These are phyloP conservation scores for Synanthedon vespiformis DNA, from an alignment of 2,888 invertebrate species.

Conservation along the genomic window DNA sequence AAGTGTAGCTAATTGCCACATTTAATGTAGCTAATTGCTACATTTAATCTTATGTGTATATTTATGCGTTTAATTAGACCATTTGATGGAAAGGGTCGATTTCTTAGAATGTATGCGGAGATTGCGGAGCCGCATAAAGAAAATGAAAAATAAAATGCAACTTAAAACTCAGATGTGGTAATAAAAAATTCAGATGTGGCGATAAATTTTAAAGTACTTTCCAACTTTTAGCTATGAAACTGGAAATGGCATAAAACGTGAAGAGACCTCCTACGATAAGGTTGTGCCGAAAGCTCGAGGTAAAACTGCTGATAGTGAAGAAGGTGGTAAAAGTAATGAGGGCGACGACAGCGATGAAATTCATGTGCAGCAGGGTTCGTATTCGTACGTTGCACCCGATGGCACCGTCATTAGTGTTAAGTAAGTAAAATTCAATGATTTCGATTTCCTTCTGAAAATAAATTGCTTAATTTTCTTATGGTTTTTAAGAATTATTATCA, in stretches of 20 bases:
- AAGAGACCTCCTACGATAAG: slow-evolving; percentile 79
- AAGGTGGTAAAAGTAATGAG: slow-evolving; percentile 68
- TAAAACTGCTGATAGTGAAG: slow-evolving; percentile 44
- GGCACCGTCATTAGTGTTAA: slow-evolving; percentile 74
- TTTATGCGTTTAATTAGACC: no score
- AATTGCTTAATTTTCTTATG: no score
- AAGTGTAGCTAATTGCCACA: no score
- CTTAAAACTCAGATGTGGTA: neutral
- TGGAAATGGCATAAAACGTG: slow-evolving; percentile 81
- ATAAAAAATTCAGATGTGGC: neutral
- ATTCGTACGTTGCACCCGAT: slow-evolving; percentile 78
- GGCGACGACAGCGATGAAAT: slow-evolving; percentile 64
- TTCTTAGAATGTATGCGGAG: no score
- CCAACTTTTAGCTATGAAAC: slow-evolving; percentile 75
- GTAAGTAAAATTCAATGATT: slow-evolving; percentile 23
- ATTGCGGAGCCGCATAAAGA: no score
- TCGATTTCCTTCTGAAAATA: no score
- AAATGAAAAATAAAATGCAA: neutral
- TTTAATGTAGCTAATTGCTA: no score
- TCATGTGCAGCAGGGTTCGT: slow-evolving; percentile 75
- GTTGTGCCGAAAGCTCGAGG: slow-evolving; percentile 57
- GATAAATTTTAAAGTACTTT: neutral
- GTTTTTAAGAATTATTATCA: no score
- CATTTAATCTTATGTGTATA: no score
- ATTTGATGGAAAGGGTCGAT: no score